Evolutionary conservation across 2,888 invertebrate genomes (phyloP), one percentile per base, ranked within the genome.

Genomic region (Pseudococcus viburni): DNA sequence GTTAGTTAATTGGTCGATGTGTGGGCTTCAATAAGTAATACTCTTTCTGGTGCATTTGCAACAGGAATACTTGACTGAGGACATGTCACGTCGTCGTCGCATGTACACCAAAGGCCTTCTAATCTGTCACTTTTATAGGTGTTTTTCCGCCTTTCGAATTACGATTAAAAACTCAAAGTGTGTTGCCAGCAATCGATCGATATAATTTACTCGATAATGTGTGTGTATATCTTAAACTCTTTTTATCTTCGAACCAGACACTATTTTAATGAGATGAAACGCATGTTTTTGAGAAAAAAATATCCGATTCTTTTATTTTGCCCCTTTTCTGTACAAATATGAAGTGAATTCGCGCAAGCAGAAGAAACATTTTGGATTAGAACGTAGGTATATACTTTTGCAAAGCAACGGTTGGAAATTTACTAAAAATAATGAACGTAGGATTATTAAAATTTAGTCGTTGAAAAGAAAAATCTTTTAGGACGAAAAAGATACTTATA

Each of bases 1-100:
- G 68, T 33, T 73, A 33, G 59, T n/a, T 73, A 73, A 73, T 73
- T 73, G 68, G 26, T 15, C 33, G 68, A 12, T 19, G 59, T 73
- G 68, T 73, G 33, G 68, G 68, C 33, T 26, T 73, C 6, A 2
- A 73, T 73, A 33, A n/a, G 26, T 59, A 59, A 59, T 19, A 59
- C 51, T 51, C 17, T 33, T 51, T 51, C 15, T 51, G 51, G 64
- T 64, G 64, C 64, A 64, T 64, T 64, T 22, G 64, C 64, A 64
- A 22, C 2, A 9, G 22, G 19, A 64, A 64, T 64, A 64, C 5
- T 64, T 1, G 6, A 4, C 12, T 51, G 12, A 51, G 51, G 51
- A 51, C 51, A 4, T 5, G 17, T 12, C 46, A 33, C 12, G n/a
- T 73, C 68, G 26, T 64, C 9, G 22, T n/a, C n/a, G 68, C 7